Conservation (phyloP, 2,888 invertebrate species). For the Synergus itoensis region DNA sequence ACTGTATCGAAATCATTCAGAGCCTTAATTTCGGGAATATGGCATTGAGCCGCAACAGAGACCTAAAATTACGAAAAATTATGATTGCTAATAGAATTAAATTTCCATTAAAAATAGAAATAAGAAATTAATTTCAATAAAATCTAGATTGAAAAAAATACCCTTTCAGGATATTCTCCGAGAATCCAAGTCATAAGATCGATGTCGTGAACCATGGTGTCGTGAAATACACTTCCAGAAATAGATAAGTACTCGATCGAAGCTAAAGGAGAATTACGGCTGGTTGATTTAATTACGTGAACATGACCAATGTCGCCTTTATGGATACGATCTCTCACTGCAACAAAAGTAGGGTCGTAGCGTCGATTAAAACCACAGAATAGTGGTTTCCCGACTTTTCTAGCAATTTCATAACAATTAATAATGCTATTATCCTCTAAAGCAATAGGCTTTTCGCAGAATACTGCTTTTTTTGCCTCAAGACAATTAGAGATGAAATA, state of each 20-base stretch:
- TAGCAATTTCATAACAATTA: constrained; percentile 82
- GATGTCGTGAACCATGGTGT: constrained; percentile 85
- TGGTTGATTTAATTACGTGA: constrained; percentile 82
- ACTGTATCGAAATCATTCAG: constrained; percentile 84
- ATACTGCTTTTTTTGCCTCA: constrained; percentile 82
- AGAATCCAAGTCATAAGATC: constrained; percentile 84
- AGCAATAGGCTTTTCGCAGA: constrained; percentile 86
- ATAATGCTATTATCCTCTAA: constrained; percentile 79
- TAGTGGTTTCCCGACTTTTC: constrained; percentile 79
- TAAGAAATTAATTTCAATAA: not conserved
- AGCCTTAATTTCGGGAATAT: constrained; percentile 81
- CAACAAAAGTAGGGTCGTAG: constrained; percentile 82
- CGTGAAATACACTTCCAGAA: constrained; percentile 85
- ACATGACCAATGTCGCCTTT: constrained; percentile 83
- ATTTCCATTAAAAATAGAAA: not conserved
- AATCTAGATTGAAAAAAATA: constrained; percentile 78
- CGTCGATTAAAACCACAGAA: constrained; percentile 85
- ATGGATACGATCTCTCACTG: constrained; percentile 79
- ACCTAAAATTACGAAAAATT: constrained; percentile 59
- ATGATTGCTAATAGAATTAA: too few relatives aligned
- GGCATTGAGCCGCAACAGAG: constrained; percentile 73
- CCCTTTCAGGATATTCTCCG: constrained; percentile 82
- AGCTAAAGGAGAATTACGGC: constrained; percentile 84
- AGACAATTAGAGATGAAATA: constrained; percentile 80
- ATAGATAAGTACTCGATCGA: constrained; percentile 81